A percentile compares a stretch with the other conserved stretches of the same genome.
These are phyloP conservation scores for Poicephalus meyeri DNA, from an alignment of 2,113 vertebrate genomes.

Conservation along the genomic window DNA sequence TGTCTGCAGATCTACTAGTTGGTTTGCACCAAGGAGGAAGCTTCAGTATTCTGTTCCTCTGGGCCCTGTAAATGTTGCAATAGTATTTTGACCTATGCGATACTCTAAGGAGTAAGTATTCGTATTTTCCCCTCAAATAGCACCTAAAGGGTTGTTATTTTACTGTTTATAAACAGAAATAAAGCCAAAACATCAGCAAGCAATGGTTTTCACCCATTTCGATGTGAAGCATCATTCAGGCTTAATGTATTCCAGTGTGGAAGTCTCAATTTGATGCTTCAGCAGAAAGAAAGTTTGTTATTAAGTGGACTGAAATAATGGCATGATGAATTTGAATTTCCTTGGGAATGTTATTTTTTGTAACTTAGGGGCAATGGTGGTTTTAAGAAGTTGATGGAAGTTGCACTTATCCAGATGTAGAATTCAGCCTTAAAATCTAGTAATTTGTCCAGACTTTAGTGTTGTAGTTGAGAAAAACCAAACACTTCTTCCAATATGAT, in stretches of 20 bases:
- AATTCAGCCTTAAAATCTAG: not conserved
- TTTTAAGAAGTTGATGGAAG: not conserved
- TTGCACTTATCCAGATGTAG: not conserved
- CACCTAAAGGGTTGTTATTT: constrained; percentile 24
- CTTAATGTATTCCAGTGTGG: not conserved
- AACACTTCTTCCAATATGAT: not conserved
- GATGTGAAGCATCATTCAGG: not conserved
- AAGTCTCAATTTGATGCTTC: constrained; percentile 18
- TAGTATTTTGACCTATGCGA: constrained; percentile 34
- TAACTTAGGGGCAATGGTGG: not conserved
- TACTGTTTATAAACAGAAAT: constrained; percentile 6
- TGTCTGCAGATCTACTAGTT: constrained; percentile 23
- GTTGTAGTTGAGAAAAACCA: not conserved
- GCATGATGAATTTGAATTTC: not conserved
- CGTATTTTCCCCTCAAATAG: not conserved
- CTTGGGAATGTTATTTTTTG: not conserved
- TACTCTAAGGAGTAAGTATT: constrained; percentile 23
- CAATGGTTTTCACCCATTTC: not conserved
- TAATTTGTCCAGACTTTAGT: not conserved
- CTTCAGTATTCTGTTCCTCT: constrained; percentile 1
- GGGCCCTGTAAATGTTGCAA: not conserved
- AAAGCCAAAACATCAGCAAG: constrained; percentile 10
- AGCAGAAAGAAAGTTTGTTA: not conserved
- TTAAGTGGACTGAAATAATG: not conserved
- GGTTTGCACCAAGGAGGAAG: constrained; percentile 10